Base-by-base conservation (phyloP, 2,113 vertebrate genomes). In the Myrmecobius fasciatus region DNA sequence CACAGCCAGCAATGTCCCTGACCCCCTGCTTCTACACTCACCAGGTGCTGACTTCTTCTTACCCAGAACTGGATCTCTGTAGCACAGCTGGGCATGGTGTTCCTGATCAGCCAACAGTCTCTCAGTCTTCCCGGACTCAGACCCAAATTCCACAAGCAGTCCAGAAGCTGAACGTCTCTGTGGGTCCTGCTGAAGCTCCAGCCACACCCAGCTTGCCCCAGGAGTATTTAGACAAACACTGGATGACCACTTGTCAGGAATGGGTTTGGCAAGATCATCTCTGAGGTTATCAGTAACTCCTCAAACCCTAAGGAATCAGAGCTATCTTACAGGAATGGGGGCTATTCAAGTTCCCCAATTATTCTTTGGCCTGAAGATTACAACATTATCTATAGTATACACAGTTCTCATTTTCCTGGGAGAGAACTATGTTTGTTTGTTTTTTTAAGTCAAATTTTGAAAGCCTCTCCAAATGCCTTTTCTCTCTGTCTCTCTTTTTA, bases 371-470 rank as follows among this genome's bases (percentile, higher is more conserved):
- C 28, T n/a, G 89, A 48, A 26, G 0, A 47, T 60, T 3, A 25
- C 46, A 90, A 0, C 3, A 3, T 0, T 0, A 0, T 20, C 7
- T 7, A 17, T 31, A 14, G 43, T 49, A n/a, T 0, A 0, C 17
- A 2, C 0, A 8, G 9, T 12, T 52, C 0, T 46, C 14, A 4
- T 92, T 75, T 67, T 49, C 46, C 25, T 36, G 3, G 1, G 1
- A 36, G 24, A 51, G 1, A 0, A 11, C 6, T 56, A 25, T 51
- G 36, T 20, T 46, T 52, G 43, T 91, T 31, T 51, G 49, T 51
- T 51, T 51, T 51, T 11, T 49, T 8, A 43, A 52, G 91, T 5
- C 22, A 75, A 88, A 60, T 91, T 24, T 0, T 1, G 56, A 56
- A 25, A 5, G 28, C 2, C 49, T 92, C 54, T 94, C 28, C 54